These are phyloP conservation scores for Sandelia bainsii DNA, from an alignment of 2,797 vertebrate species.

Conservation along the genomic window DNA sequence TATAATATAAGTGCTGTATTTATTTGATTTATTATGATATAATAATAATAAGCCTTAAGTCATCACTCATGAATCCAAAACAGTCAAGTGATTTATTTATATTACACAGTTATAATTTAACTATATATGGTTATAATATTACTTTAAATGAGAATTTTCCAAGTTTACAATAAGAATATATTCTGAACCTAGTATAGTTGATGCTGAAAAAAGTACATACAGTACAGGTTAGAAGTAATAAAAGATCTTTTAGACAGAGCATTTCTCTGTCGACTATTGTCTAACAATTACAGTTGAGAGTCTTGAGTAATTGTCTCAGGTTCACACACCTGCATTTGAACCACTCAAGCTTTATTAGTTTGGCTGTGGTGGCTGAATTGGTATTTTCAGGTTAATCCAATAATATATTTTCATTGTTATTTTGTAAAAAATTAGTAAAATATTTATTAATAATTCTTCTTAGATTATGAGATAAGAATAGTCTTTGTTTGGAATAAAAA, in stretches of 20 bases:
- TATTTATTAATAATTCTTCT: neutral
- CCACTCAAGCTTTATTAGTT: slow-evolving; percentile 7
- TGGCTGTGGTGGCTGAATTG: neutral
- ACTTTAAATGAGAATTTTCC: no score
- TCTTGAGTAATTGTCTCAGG: slow-evolving; percentile 1
- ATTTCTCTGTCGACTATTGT: slow-evolving; percentile 11
- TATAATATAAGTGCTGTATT: no score
- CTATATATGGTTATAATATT: neutral
- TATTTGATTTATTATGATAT: no score
- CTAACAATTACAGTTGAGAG: slow-evolving; percentile 23
- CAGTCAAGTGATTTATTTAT: neutral
- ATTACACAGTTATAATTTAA: neutral
- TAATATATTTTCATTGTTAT: neutral
- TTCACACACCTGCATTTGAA: slow-evolving; percentile 15
- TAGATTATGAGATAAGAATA: neutral
- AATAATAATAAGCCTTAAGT: neutral
- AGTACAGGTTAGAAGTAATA: no score
- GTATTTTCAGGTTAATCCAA: neutral
- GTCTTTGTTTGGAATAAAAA: neutral
- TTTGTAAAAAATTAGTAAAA: neutral
- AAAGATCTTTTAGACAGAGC: no score
- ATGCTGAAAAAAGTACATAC: neutral
- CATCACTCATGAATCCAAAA: neutral
- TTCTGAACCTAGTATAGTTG: neutral
- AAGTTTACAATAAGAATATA: no score